Conservation (phyloP, 1,140 invertebrate species). For the Heliconius eleuchia region DNA sequence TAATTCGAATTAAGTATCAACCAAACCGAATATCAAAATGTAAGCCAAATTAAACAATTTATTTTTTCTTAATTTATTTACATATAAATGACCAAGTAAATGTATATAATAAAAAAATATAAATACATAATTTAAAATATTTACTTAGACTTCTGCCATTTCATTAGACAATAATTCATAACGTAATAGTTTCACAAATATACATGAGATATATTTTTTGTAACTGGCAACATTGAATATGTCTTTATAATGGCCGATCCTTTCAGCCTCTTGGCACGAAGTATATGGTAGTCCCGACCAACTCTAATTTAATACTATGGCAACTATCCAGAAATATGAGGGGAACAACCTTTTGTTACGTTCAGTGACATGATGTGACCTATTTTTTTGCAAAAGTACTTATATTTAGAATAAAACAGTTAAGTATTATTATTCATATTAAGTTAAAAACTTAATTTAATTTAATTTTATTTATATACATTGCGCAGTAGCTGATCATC, state of each 20-base stretch:
- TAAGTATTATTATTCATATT: too few species aligned
- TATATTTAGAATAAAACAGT: too few species aligned
- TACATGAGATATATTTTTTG: neutral
- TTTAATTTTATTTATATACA: too few species aligned
- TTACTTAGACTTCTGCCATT: neutral
- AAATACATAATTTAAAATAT: neutral
- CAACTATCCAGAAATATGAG: conserved; percentile 23
- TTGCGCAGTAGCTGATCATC: too few species aligned
- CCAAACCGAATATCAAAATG: too few species aligned
- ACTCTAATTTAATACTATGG: conserved; percentile 17
- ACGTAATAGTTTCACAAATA: neutral
- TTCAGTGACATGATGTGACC: neutral
- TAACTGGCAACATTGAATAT: conserved; percentile 3
- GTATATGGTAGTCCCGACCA: conserved; percentile 16
- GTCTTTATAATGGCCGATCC: conserved; percentile 6
- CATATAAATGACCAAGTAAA: neutral
- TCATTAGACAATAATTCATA: neutral
- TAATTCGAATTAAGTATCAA: too few species aligned
- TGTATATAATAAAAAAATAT: neutral
- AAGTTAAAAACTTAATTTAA: too few species aligned
- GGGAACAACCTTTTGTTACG: conserved; percentile 20
- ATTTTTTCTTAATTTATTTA: too few species aligned
- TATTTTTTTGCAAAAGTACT: neutral
- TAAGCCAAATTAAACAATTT: too few species aligned
- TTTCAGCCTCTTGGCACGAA: conserved; percentile 25